Evolutionary conservation across 1,140 invertebrate species (phyloP).

Genomic region (Megalonaias nervosa): DNA sequence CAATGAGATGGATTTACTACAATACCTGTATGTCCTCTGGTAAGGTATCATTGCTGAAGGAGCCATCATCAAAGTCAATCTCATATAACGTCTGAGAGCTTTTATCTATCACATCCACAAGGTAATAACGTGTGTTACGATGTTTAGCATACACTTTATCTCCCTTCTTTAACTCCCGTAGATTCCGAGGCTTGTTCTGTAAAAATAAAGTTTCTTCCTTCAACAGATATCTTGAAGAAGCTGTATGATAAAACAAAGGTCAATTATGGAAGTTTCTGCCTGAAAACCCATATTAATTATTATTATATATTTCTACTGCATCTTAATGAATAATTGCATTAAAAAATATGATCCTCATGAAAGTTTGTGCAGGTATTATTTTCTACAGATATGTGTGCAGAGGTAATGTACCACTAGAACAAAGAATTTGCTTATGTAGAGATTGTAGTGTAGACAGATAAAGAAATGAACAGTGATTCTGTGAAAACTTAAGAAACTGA

Average conservation of each 20-base stretch:
- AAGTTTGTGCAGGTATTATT: too few species aligned
- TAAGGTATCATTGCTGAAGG: constrained; percentile 77
- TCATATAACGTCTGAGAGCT: constrained; percentile 75
- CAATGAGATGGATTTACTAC: not conserved
- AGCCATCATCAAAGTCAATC: constrained; percentile 79
- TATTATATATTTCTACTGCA: too few species aligned
- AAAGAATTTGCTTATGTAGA: too few species aligned
- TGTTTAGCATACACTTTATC: constrained; percentile 78
- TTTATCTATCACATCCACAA: constrained; percentile 74
- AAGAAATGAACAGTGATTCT: too few species aligned
- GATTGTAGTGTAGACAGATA: too few species aligned
- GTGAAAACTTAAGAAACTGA: too few species aligned
- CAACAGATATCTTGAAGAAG: not conserved
- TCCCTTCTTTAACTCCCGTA: constrained; percentile 62
- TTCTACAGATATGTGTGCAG: too few species aligned
- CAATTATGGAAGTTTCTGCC: too few species aligned
- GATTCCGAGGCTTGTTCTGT: constrained; percentile 24
- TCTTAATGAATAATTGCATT: too few species aligned
- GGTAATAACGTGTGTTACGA: constrained; percentile 78
- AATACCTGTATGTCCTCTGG: constrained; percentile 72
- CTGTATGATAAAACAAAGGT: not conserved
- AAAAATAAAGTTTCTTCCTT: not conserved
- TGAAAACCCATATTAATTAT: too few species aligned
- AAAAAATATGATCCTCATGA: too few species aligned
- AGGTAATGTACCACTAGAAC: too few species aligned